Evolutionary conservation across 2,113 vertebrate genomes (phyloP), one percentile per base, ranked within the genome.

Genomic region (Nannobrachium achirus): DNA sequence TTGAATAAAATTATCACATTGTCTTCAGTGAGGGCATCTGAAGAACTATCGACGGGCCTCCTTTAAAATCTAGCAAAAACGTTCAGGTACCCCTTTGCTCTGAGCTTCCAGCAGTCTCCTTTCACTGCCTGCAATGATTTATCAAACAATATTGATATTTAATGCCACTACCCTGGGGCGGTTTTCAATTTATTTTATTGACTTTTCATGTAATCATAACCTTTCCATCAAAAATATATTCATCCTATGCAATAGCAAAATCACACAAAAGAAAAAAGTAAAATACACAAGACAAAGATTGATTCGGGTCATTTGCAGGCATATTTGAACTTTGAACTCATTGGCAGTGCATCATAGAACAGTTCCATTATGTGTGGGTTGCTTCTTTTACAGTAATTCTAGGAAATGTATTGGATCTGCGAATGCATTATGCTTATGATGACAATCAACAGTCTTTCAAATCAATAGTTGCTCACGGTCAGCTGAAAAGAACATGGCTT

Each of bases 361-460:
- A 16, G 40, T 18, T 20, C 10, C 15, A 59, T 42, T 44, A 18
- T 9, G 52, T n/a, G 39, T 14, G 11, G n/a, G 25, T 63, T 33
- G 25, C 52, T 5, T 19, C 49, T 63, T 19, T 16, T 42, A n/a
- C n/a, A n/a, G n/a, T n/a, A 40, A 16, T 10, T 7, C 10, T 64
- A 46, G 42, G 10, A 39, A 7, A 6, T 41, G 39, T 0, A 19
- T 1, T 11, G 16, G 64, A 49, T 39, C 6, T 3, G 33, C 25
- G n/a, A 63, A 61, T 0, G 25, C 63, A 52, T 8, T 10, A 2
- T n/a, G n/a, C n/a, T 8, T 16, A 2, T 14, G 66, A 13, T 68
- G 57, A 71, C 13, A 66, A 69, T 74, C 53, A 49, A 57, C 5
- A 48, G 49, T 67, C 39, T 69, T 61, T 66, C 1, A 66, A 71